Evolutionary conservation across 30 jellyfish, hydroid and myxozoan species (phyloP), one percentile per base, ranked within the genome.

Genomic region (Cassiopea xamachana): DNA sequence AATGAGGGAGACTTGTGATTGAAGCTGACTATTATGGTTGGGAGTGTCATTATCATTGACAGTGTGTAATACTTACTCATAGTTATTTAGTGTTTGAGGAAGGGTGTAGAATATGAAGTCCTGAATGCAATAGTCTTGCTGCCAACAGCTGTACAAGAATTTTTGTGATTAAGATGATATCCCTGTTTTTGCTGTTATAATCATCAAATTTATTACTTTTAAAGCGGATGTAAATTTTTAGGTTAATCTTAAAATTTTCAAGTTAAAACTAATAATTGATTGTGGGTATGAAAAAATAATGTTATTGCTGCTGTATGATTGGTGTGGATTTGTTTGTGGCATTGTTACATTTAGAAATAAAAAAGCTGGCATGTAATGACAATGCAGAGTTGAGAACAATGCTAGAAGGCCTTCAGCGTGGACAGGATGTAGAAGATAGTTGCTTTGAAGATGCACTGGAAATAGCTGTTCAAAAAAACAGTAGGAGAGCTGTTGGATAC

Each of bases 361-460:
- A 87, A 74, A 47, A n/a, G 61, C 61, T 89, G 6, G 98, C 94
- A 13, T 43, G 69, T 50, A 75, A 77, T 15, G 90, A 85, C 16
- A 49, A 80, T 47, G 85, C 87, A 9, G 71, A 82, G 19, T 89
- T 91, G 46, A 78, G 97, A 49, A n/a, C 45, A 14, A 49, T 79
- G 0, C 80, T 88, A 7, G 91, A 80, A 15, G 58, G 59, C 43
- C 87, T 88, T 18, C 92, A 85, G 60, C 83, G 89, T 70, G 97
- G 98, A 1, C 79, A 62, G 49, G 97, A 92, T 51, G 94, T 95
- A 1, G 97, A 93, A 61, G 87, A 77, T 61, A 85, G 67, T 46
- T 95, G 99, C 75, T 95, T 95, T 84, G 97, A 95, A 50, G 96
- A 84, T 75, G 95, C 98, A 18, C 77, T 95, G 71, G 90, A 81